Evolutionary conservation across 2,888 invertebrate species (phyloP), one percentile per base, ranked within the genome.

Genomic region (Cosmorhoe ocellata): DNA sequence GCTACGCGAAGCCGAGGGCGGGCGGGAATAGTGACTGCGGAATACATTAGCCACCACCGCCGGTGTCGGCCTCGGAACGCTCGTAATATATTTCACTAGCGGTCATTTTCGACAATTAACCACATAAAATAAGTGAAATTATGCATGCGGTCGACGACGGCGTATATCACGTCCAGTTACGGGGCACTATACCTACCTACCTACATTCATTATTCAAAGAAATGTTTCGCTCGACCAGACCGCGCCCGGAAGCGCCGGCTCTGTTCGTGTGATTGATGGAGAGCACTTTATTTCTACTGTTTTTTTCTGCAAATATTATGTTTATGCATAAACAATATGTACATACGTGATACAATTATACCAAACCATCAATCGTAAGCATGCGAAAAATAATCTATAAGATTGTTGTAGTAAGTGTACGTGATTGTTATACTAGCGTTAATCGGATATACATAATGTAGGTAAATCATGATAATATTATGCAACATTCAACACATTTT

Each of bases 31-130:
- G 76, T 76, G 75, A 79, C 77, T 74, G 76, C 66, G 76, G 88
- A 84, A 90, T 89, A 90, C 79, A 90, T 90, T 90, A 89, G 75
- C 80, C 75, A 69, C 77, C 81, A 78, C 78, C 74, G 47, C 45
- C 76, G 69, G 81, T 79, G 80, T 79, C 76, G 81, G 80, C 81
- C 81, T 79, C 73, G 79, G 77, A 78, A 74, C 52, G 78, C 72
- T 77, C 73, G 74, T 84, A 86, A 87, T 87, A 85, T 89, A 89
- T 90, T 89, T 89, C 82, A 84, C 85, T 78, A 63, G 85, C 83
- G 88, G 90, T 90, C 89, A 89, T 90, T 90, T 89, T 90, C 90
- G 90, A 89, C 90, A 90, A 89, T 90, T 89, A 90, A 89, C 89
- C 86, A 87, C 89, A 89, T 90, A 88, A 89, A 89, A 88, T 90